phyloP scores from a whole-genome alignment of 2,888 invertebrate species.

The Exephanes ischioxanthus region DNA sequence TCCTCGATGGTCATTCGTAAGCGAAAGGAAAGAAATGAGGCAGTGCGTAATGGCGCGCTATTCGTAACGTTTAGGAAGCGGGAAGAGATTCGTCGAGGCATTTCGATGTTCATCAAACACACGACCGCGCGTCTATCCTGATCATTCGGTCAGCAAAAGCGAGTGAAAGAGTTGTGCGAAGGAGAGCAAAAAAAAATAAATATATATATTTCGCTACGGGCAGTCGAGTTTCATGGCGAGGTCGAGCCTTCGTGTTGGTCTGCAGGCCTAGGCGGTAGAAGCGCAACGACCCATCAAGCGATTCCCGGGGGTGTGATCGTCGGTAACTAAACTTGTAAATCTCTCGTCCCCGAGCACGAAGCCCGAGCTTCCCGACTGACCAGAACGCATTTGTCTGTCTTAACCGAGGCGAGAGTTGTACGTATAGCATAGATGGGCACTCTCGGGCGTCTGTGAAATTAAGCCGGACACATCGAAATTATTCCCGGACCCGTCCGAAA shows the following conservation, averaged over 20 bases:
- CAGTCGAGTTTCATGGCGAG: constrained; percentile 14
- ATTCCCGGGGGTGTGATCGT: constrained; percentile 84
- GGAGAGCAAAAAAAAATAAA: not conserved
- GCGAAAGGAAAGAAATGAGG: constrained; percentile 78
- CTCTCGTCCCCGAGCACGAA: constrained; percentile 76
- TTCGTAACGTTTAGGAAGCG: constrained; percentile 82
- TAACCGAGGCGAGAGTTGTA: constrained; percentile 70
- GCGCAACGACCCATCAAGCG: constrained; percentile 75
- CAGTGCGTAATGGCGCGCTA: constrained; percentile 77
- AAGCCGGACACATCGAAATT: constrained; percentile 40
- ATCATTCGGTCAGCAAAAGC: constrained; percentile 12
- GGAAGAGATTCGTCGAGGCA: constrained; percentile 80
- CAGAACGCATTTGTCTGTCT: constrained; percentile 85
- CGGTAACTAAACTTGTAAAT: constrained; percentile 85
- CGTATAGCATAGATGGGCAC: not conserved
- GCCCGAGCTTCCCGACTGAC: constrained; percentile 82
- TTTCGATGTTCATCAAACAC: constrained; percentile 34
- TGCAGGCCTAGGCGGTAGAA: constrained; percentile 50
- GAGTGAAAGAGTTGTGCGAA: constrained; percentile 5
- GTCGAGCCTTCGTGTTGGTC: constrained; percentile 5
- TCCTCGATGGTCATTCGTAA: constrained; percentile 84
- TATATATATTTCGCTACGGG: constrained; percentile 7
- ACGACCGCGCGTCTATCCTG: not conserved
- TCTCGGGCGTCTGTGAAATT: constrained; percentile 39
- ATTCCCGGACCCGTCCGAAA: constrained; percentile 18